phyloP scores from a whole-genome alignment of 2,888 invertebrate genomes.

The Quadroppia sp. region DNA sequence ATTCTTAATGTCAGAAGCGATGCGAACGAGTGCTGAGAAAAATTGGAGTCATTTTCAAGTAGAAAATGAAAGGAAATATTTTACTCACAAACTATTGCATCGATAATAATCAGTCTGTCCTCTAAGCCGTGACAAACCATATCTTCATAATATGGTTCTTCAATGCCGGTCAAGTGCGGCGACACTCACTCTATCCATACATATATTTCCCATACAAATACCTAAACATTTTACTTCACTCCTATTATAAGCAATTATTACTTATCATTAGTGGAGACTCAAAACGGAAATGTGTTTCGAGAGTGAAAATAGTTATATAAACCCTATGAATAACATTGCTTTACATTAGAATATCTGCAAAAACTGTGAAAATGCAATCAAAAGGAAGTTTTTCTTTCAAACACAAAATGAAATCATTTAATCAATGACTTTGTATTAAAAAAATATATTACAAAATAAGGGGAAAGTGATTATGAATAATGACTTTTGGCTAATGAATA shows the following conservation, averaged over 20 bases:
- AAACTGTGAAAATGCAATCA: neutral
- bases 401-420: no score
- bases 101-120: constrained; percentile 17
- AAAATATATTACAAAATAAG: no score
- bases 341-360: neutral
- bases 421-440: no score
- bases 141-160: constrained; percentile 27
- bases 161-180: constrained; percentile 30
- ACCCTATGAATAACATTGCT: neutral
- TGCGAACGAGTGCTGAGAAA: neutral
- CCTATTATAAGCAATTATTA: constrained; percentile 2
- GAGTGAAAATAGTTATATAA: neutral
- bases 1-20: neutral
- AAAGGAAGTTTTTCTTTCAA: constrained; percentile 1
- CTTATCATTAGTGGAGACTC: neutral
- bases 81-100: constrained; percentile 15
- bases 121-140: constrained; percentile 22
- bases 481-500: neutral
- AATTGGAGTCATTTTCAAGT: neutral
- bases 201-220: neutral
- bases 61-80: constrained; percentile 2
- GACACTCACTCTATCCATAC: neutral
- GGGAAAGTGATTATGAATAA: neutral
- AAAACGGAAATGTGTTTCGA: constrained; percentile 9
- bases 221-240: neutral